Evolutionary conservation across 2,797 vertebrate genomes (phyloP).

Genomic region (Chrosomus eos): DNA sequence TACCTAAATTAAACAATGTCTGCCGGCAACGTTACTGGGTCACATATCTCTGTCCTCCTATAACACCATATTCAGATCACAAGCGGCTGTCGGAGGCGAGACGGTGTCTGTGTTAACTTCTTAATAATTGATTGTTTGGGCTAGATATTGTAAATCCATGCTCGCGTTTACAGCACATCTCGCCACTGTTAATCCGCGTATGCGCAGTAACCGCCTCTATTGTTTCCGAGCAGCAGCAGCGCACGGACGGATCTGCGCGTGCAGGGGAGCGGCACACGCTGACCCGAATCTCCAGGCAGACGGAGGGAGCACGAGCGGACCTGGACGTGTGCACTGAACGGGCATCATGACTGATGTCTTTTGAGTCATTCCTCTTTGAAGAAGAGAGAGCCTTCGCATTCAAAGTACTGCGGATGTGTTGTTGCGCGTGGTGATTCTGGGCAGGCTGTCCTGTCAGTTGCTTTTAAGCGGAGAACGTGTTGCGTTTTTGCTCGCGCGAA

Average conservation of each 20-base stretch:
- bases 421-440: conserved; percentile 61
- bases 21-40: conserved; percentile 42
- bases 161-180: conserved; percentile 17
- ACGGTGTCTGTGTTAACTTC: background rate
- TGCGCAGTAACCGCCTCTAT: conserved; percentile 79
- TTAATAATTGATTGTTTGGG: conserved; percentile 22
- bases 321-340: conserved; percentile 58
- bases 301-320: conserved; percentile 52
- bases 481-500: conserved; percentile 55
- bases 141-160: conserved; percentile 10
- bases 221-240: conserved; percentile 71
- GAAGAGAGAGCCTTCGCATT: conserved; percentile 27
- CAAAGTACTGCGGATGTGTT: conserved; percentile 52
- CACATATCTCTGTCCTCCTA: conserved; percentile 37
- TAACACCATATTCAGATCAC: conserved; percentile 1
- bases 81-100: background rate
- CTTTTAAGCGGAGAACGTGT: conserved; percentile 59
- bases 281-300: conserved; percentile 69
- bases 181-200: conserved; percentile 70
- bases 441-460: conserved; percentile 55
- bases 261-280: conserved; percentile 70
- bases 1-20: background rate
- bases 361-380: conserved; percentile 59
- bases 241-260: conserved; percentile 63
- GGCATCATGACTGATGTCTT: conserved; percentile 72